Evolutionary conservation across 1,140 invertebrate genomes (phyloP).

Genomic region (Drosophila guanche): DNA sequence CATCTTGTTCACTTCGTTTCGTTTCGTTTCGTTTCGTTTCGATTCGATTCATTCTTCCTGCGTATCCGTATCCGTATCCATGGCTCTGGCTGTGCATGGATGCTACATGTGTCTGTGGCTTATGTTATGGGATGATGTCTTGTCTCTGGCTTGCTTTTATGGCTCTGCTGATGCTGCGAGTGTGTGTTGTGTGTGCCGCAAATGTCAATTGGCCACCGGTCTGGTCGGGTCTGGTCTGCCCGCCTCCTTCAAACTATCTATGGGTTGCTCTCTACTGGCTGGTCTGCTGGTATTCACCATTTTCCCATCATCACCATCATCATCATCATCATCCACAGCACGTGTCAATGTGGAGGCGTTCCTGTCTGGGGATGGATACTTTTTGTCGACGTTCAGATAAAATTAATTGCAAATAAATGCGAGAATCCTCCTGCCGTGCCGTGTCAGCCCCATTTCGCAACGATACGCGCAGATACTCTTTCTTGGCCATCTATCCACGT

Average conservation of each 20-base stretch:
- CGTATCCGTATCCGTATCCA: too few species aligned
- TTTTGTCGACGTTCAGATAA: conserved; percentile 58
- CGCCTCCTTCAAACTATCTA: conserved; percentile 25
- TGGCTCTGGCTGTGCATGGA: background rate
- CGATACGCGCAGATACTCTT: conserved; percentile 49
- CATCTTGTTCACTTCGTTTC: background rate
- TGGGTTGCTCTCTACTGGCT: too few species aligned
- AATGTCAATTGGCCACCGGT: conserved; percentile 40
- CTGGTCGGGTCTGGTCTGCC: conserved; percentile 5
- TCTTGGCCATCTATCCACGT: conserved; percentile 24
- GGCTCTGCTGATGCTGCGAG: background rate
- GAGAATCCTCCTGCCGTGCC: conserved; percentile 16
- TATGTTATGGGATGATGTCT: conserved; percentile 36
- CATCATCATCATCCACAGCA: conserved; percentile 34
- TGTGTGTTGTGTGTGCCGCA: conserved; percentile 33
- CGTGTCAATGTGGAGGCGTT: conserved; percentile 61
- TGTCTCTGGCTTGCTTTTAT: conserved; percentile 21
- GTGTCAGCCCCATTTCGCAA: conserved; percentile 12
- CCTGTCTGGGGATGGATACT: conserved; percentile 40
- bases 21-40: too few species aligned
- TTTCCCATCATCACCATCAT: conserved; percentile 26
- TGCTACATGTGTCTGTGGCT: conserved; percentile 43
- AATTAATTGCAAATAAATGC: conserved; percentile 71
- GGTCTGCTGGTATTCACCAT: background rate
- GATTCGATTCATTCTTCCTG: too few species aligned